These are phyloP conservation scores for Spheniscus mendiculus DNA, from an alignment of 2,113 vertebrate species.

Conservation along the genomic window DNA sequence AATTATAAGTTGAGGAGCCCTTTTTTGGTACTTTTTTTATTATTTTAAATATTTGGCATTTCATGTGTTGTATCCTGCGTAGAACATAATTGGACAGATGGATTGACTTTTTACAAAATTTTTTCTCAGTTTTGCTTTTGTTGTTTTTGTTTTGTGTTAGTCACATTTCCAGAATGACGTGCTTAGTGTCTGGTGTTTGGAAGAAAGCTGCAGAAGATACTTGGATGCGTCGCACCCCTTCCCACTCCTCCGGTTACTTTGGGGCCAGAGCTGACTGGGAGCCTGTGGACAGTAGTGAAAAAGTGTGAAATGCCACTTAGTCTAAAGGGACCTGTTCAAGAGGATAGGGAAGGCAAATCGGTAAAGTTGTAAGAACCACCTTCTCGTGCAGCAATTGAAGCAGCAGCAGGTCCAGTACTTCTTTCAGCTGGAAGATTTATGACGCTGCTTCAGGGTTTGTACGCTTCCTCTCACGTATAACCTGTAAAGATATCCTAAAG, in stretches of 20 bases:
- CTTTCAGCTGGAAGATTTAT: neutral
- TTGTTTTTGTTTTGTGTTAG: neutral
- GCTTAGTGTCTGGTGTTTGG: neutral
- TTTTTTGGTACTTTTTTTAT: neutral
- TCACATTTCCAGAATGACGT: neutral
- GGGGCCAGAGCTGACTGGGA: neutral
- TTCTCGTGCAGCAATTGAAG: neutral
- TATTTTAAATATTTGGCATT: neutral
- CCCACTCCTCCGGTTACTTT: neutral
- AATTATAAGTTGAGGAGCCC: neutral
- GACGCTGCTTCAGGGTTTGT: no score
- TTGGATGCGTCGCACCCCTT: neutral
- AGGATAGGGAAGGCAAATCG: neutral
- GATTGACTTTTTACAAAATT: neutral
- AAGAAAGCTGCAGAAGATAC: neutral
- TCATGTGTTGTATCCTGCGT: neutral
- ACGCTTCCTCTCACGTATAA: fast-evolving
- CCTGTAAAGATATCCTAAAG: neutral
- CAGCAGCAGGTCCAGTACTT: neutral
- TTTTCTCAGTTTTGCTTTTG: neutral
- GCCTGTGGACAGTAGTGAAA: neutral
- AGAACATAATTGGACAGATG: neutral
- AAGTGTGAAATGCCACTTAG: neutral
- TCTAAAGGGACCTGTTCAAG: neutral
- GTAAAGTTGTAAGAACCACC: neutral